phyloP scores from a whole-genome alignment of 2,888 invertebrate species.

The Smittia sp. region DNA sequence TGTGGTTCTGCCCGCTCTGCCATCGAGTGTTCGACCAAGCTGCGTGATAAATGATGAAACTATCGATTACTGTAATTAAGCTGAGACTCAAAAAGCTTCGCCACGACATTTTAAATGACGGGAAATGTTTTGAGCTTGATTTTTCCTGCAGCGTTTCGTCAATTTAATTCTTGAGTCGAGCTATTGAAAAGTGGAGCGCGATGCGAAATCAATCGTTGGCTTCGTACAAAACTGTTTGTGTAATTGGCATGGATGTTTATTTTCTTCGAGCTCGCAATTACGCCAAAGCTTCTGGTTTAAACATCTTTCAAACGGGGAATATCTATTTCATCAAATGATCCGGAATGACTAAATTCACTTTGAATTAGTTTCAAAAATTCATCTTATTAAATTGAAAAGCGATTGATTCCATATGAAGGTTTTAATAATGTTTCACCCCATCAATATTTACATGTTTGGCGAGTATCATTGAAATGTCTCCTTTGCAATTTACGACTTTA shows the following conservation, averaged over 20 bases:
- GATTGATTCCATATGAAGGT: conserved; percentile 3
- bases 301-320: neutral
- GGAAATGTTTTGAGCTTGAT: conserved; percentile 3
- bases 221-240: neutral
- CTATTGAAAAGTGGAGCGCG: neutral
- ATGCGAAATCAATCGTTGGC: neutral
- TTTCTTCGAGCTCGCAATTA: neutral
- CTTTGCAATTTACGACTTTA: conserved; percentile 3
- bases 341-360: conserved; percentile 15
- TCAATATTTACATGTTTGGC: conserved; percentile 18
- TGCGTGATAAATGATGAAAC: too few relatives aligned
- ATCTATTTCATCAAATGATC: neutral
- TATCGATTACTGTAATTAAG: too few relatives aligned
- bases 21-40: too few relatives aligned
- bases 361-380: conserved; percentile 12
- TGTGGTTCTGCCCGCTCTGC: too few relatives aligned
- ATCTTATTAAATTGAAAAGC: conserved; percentile 26
- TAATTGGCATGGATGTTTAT: conserved; percentile 4
- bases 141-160: conserved; percentile 18
- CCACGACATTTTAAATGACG: neutral
- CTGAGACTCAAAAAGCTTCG: too few relatives aligned
- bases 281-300: neutral
- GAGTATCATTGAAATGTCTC: neutral
- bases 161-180: neutral
- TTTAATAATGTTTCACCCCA: neutral